A percentile compares a stretch with the other conserved stretches of the same genome.
phyloP scores from a whole-genome alignment of 2,888 invertebrate genomes.

The Yponomeuta cagnagella region DNA sequence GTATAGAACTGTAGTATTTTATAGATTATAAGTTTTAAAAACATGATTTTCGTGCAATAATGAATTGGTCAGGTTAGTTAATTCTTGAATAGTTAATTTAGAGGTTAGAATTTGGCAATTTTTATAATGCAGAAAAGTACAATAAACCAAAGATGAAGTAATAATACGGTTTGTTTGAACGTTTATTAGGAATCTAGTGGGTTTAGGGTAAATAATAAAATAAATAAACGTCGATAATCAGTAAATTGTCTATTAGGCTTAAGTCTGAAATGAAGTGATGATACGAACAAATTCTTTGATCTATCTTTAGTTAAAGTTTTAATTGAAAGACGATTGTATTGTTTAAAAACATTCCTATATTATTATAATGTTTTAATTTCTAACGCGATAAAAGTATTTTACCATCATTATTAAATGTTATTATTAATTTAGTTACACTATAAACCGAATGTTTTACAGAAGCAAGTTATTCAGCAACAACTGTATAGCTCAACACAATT shows the following conservation, averaged over 20 bases:
- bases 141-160: neutral
- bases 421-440: neutral
- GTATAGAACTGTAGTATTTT: neutral
- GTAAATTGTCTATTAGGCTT: neutral
- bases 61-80: neutral
- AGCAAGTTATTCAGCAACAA: neutral
- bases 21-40: neutral
- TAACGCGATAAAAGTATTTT: neutral
- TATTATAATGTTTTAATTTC: neutral
- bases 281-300: neutral
- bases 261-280: neutral
- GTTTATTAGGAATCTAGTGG: too few relatives aligned
- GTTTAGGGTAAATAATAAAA: too few relatives aligned
- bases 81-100: neutral
- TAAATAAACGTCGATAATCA: too few relatives aligned
- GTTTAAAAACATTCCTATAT: neutral
- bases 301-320: neutral
- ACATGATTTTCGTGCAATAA: neutral
- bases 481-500: too few relatives aligned
- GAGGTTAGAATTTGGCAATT: neutral
- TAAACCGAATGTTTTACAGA: neutral
- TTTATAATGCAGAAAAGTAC: neutral
- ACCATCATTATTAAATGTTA: neutral
- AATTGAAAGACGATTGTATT: neutral
- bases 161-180: neutral